phyloP scores from a whole-genome alignment of 2,888 invertebrate species.

The Macrophya alboannulata region DNA sequence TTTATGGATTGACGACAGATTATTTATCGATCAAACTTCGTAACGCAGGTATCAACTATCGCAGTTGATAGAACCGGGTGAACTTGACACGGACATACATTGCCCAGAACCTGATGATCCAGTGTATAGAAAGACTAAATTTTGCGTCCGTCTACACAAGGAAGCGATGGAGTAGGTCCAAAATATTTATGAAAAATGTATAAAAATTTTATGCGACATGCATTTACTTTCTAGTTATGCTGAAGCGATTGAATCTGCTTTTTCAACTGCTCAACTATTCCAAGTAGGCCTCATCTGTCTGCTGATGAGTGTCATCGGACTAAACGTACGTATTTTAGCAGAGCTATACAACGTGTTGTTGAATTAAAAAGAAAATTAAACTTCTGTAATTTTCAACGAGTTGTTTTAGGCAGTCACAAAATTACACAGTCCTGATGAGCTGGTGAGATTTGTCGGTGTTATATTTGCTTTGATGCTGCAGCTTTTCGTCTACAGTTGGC shows the following conservation, averaged over 20 bases:
- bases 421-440: background rate
- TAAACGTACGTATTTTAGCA: background rate
- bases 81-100: background rate
- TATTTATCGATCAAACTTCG: background rate
- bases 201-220: background rate
- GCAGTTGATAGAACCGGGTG: background rate
- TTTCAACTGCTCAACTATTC: background rate
- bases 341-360: background rate
- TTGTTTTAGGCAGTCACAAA: background rate
- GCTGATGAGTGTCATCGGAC: background rate
- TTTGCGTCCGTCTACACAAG: slow-evolving; percentile 7
- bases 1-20: background rate
- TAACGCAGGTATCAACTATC: background rate
- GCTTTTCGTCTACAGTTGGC: slow-evolving; percentile 62
- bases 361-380: background rate
- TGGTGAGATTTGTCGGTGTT: background rate
- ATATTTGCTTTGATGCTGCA: slow-evolving; percentile 37
- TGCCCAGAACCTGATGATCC: background rate
- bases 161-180: slow-evolving; percentile 1
- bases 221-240: background rate
- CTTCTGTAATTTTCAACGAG: background rate
- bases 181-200: background rate
- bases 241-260: background rate
- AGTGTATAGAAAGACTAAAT: background rate
- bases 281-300: background rate